Percentiles rank a stretch among this genome's conserved stretches.
Conservation (phyloP, 1,140 invertebrate genomes). For the Brachionus plicatilis region DNA sequence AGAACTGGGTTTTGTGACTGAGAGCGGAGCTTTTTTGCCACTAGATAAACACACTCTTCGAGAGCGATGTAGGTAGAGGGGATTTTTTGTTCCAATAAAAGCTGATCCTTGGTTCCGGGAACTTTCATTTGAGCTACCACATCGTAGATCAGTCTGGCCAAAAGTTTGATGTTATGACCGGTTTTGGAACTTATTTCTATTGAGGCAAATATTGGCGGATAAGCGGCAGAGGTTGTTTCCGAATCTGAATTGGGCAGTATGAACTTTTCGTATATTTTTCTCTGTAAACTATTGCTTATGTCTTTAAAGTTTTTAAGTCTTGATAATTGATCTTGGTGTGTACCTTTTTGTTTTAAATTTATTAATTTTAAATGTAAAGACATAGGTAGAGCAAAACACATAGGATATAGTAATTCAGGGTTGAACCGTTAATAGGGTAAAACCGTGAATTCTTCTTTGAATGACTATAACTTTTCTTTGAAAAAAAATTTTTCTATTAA, state of each 20-base stretch:
- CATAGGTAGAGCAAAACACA: background rate
- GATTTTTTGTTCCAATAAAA: conserved; percentile 84
- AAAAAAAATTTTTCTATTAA: too few relatives aligned
- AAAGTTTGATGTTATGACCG: conserved; percentile 78
- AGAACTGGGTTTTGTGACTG: conserved; percentile 57
- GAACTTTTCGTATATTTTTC: conserved; percentile 70
- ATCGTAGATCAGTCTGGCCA: conserved; percentile 88
- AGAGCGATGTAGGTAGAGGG: conserved; percentile 89
- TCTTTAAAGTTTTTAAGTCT: conserved; percentile 58
- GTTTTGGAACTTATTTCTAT: conserved; percentile 84
- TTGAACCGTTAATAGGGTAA: too few relatives aligned
- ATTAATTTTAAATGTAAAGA: conserved; percentile 73
- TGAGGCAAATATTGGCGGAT: conserved; percentile 80
- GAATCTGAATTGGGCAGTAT: conserved; percentile 68
- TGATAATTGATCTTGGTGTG: conserved; percentile 79
- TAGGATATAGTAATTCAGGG: too few relatives aligned
- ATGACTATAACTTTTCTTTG: too few relatives aligned
- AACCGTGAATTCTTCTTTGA: too few relatives aligned
- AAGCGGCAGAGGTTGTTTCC: conserved; percentile 64
- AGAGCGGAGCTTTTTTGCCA: conserved; percentile 73
- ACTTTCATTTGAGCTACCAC: conserved; percentile 39
- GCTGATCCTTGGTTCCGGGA: conserved; percentile 53
- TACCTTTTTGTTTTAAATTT: conserved; percentile 73
- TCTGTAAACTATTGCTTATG: conserved; percentile 66
- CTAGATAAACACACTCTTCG: conserved; percentile 63